Evolutionary conservation across 2,888 invertebrate species (phyloP).

Genomic region (Girardia tigrina): DNA sequence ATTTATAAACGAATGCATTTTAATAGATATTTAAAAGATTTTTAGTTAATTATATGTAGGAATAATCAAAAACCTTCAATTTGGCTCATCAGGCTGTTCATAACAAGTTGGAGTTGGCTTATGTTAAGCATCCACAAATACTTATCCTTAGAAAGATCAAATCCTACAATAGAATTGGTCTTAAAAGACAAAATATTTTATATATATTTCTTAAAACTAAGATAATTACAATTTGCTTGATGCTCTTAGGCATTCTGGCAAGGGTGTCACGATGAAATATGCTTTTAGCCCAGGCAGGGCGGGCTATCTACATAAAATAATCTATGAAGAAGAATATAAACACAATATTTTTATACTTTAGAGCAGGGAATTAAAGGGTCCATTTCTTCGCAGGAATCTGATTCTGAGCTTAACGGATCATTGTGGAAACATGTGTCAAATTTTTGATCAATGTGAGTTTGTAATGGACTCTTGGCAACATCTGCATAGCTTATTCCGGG

Average conservation of each 20-base stretch:
- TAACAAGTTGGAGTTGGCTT: conserved; percentile 16
- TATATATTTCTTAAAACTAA: not conserved
- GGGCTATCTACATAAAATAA: not conserved
- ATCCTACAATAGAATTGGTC: not conserved
- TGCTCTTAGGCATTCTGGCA: not conserved
- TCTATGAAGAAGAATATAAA: not conserved
- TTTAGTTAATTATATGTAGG: too few species aligned
- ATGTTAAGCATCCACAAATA: conserved; percentile 6
- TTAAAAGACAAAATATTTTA: not conserved
- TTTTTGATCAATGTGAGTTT: conserved; percentile 5
- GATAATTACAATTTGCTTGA: not conserved
- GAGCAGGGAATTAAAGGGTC: not conserved
- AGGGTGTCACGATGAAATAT: conserved; percentile 10
- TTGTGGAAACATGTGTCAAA: not conserved
- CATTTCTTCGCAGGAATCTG: not conserved
- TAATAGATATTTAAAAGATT: too few species aligned
- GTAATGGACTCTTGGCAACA: not conserved
- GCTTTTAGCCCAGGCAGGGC: not conserved
- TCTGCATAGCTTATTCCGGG: not conserved
- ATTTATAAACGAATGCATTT: too few species aligned
- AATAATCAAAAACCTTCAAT: conserved; percentile 21
- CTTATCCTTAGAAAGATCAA: conserved; percentile 4
- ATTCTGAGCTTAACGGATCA: not conserved
- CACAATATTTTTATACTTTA: not conserved
- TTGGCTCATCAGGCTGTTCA: conserved; percentile 1